Evolutionary conservation across 2,113 vertebrate species (phyloP).

Genomic region (Promerops cafer): DNA sequence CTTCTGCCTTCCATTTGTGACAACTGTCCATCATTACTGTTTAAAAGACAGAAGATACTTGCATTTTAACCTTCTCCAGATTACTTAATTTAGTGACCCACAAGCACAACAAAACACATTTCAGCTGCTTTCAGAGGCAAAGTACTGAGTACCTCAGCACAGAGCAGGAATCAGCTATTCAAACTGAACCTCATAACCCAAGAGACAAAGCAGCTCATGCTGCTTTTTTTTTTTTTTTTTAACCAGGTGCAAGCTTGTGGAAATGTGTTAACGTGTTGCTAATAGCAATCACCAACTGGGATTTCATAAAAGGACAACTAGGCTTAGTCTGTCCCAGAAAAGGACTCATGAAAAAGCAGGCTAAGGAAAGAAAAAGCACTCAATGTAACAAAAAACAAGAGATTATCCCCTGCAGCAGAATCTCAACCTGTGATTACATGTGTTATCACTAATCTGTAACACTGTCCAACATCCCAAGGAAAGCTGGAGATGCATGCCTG

Average conservation of each 20-base stretch:
- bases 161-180: neutral
- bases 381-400: conserved; percentile 27
- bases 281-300: conserved; percentile 41
- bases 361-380: conserved; percentile 20
- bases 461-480: neutral
- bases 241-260: conserved; percentile 34
- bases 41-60: neutral
- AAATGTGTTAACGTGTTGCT: conserved; percentile 24
- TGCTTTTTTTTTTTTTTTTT: neutral
- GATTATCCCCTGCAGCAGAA: conserved; percentile 21
- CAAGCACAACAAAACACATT: neutral
- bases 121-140: neutral
- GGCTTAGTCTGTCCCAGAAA: conserved; percentile 26
- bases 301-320: conserved; percentile 55
- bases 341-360: conserved; percentile 1
- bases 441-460: neutral
- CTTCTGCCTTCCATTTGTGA: neutral
- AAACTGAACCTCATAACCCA: neutral
- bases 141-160: neutral
- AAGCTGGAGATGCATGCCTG: neutral
- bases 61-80: neutral
- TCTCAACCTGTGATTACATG: neutral
- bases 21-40: neutral
- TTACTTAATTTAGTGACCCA: neutral
- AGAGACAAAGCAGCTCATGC: neutral